These are phyloP conservation scores for Ethmia dodecea DNA, from an alignment of 2,888 invertebrate species.

Conservation along the genomic window DNA sequence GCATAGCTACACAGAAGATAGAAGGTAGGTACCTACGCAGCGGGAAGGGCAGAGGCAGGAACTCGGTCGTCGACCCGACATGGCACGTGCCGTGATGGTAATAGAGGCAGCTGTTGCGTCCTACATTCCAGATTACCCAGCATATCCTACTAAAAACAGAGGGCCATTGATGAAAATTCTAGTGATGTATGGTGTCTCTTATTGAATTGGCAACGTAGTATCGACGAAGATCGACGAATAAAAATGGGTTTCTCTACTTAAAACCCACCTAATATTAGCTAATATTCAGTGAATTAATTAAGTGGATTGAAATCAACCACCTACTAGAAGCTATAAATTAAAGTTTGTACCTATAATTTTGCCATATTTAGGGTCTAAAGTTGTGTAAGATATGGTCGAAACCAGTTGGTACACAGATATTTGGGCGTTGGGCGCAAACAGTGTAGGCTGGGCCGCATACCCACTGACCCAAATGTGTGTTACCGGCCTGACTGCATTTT, in stretches of 20 bases:
- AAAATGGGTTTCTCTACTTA: too few relatives aligned
- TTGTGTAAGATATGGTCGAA: too few relatives aligned
- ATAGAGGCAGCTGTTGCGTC: not conserved
- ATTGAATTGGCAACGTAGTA: too few relatives aligned
- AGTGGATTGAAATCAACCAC: too few relatives aligned
- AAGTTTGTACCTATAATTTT: not conserved
- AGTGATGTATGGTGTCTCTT: too few relatives aligned
- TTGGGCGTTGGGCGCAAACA: slow-evolving; percentile 7
- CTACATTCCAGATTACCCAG: too few relatives aligned
- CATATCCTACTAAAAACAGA: too few relatives aligned
- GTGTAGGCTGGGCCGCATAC: slow-evolving; percentile 26
- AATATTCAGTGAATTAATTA: too few relatives aligned
- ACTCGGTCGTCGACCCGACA: slow-evolving; percentile 16
- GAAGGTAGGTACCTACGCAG: slow-evolving; percentile 3
- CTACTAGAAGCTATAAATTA: too few relatives aligned
- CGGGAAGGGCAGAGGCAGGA: slow-evolving; percentile 13
- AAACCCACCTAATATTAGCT: too few relatives aligned
- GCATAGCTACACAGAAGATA: slow-evolving; percentile 9
- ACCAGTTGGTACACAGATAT: not conserved
- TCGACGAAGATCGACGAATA: too few relatives aligned
- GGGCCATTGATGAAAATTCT: too few relatives aligned
- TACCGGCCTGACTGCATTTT: slow-evolving; percentile 48
- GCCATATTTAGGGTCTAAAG: not conserved
- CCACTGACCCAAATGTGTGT: slow-evolving; percentile 52
- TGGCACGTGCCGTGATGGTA: slow-evolving; percentile 18